Evolutionary conservation across 2,888 invertebrate genomes (phyloP), one percentile per base, ranked within the genome.

Genomic region (Polymixis flavicincta): DNA sequence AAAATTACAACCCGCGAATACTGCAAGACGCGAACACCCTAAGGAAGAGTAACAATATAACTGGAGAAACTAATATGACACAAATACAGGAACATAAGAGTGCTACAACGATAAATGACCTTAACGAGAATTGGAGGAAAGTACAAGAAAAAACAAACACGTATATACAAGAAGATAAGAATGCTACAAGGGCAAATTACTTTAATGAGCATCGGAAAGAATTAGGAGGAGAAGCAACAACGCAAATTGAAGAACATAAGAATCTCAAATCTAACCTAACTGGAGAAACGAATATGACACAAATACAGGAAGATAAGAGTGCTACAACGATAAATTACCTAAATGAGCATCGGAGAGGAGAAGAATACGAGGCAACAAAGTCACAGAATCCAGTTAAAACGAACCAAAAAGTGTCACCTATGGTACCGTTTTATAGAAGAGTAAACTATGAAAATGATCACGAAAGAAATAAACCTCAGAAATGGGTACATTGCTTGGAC

Each of bases 401-500:
- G 0, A 63, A 42, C 7, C 8, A 17, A 13, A 66, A 48, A 17
- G 45, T 67, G 0, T 54, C 78, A 0, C 65, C 8, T 3, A 19
- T 17, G 0, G 1, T 61, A 7, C 25, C 42, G 0, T 74, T 63
- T 1, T 48, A 52, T 2, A 55, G 79, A 8, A 66, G 59, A 11
- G 0, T 37, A 0, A 70, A 55, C 0, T 59, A 48, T 13, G 1
- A 55, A 2, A 7, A 55, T 32, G 71, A 78, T 0, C n/a, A 4
- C 0, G 52, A 82, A n/a, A 68, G 66, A 8, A 77, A 73, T 6
- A 81, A 73, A 6, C 81, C 72, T 0, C 81, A 81, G 17, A 81
- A 63, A 50, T 81, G 81, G 81, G 32, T 70, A 4, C 81, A 81
- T 1, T 81, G 81, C 1, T 17, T 81, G 1, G 73, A 78, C 6